phyloP scores from a whole-genome alignment of 2,888 invertebrate species.

The Drosophila prostipennis region DNA sequence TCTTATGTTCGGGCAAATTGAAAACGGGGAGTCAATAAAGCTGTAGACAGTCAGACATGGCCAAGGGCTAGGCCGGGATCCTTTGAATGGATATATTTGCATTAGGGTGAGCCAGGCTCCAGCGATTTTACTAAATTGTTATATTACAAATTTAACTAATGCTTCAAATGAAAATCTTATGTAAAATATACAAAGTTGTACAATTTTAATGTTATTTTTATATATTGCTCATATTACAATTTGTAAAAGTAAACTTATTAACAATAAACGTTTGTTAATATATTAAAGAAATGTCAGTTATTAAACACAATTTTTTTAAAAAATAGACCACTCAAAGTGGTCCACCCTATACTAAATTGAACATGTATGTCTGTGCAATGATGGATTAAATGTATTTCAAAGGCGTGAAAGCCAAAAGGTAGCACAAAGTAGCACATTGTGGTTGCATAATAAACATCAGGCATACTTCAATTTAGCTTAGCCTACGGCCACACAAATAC shows the following conservation, averaged over 20 bases:
- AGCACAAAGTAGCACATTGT: conserved; percentile 72
- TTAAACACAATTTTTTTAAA: too few relatives aligned
- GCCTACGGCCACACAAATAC: conserved; percentile 24
- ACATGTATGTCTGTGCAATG: conserved; percentile 51
- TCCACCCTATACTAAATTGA: conserved; percentile 8
- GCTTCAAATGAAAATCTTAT: too few relatives aligned
- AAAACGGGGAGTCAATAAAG: conserved; percentile 73
- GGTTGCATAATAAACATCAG: conserved; percentile 71
- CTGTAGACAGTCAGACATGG: conserved; percentile 57
- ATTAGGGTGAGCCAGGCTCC: conserved; percentile 13
- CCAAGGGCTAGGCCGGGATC: conserved; percentile 35
- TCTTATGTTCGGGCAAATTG: conserved; percentile 63
- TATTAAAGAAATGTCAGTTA: too few relatives aligned
- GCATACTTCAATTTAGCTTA: conserved; percentile 74
- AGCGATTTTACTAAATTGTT: too few relatives aligned
- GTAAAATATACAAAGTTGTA: too few relatives aligned
- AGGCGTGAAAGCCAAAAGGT: conserved; percentile 79
- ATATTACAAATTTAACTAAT: too few relatives aligned
- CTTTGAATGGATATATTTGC: conserved; percentile 19
- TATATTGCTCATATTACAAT: background rate
- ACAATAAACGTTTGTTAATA: too few relatives aligned
- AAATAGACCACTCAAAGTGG: too few relatives aligned
- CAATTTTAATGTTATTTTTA: background rate
- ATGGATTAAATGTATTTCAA: conserved; percentile 80
- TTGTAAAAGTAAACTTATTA: too few relatives aligned